Base-by-base conservation (phyloP, 2,888 invertebrate species). In the Apotomis betuletana region DNA sequence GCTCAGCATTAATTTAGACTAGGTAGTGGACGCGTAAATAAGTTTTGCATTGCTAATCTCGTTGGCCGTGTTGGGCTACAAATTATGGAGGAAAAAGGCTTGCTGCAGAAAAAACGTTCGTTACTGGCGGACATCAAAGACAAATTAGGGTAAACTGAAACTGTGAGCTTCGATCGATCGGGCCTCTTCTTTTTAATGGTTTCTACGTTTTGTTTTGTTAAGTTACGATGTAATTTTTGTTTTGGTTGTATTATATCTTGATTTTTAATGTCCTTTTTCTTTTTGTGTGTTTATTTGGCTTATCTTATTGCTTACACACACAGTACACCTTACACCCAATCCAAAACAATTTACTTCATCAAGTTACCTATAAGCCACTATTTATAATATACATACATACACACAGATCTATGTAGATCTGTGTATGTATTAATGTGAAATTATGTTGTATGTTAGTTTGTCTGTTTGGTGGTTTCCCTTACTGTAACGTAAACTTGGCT, bases 1-100 rank as follows among this genome's bases (percentile, higher is more conserved):
- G 10, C 3, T 6, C 57, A 15, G 41, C 67, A 71, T 71, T 71
- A 71, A 71, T 71, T 71, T 67, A 71, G 71, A 71, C 57, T 67
- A 71, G 67, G 61, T 67, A 71, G 61, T 57, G 51, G 71, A 69
- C 69, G 60, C 70, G 71, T 71, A 71, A 71, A 71, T 71, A 71
- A 71, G 71, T 71, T 71, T 71, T 71, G 71, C 71, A 71, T 71
- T 71, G 71, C 71, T 71, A 71, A 71, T 71, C 71, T 51, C 41
- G 57, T 36, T 46, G 65, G 57, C 54, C 36, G 58, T 46, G 65
- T 61, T 46, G 70, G 70, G 71, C 61, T 27, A 13, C 67, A 67
- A 71, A 41, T 67, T 62, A 62, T 67, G 67, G 67, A 36, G 57
- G 52, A 27, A 41, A 27, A 41, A 65, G 44, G 61, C 57, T 67